A percentile compares a stretch with the other conserved stretches of the same genome.
Evolutionary conservation across 2,888 invertebrate species (phyloP).

Genomic region (Iphiclides podalirius): DNA sequence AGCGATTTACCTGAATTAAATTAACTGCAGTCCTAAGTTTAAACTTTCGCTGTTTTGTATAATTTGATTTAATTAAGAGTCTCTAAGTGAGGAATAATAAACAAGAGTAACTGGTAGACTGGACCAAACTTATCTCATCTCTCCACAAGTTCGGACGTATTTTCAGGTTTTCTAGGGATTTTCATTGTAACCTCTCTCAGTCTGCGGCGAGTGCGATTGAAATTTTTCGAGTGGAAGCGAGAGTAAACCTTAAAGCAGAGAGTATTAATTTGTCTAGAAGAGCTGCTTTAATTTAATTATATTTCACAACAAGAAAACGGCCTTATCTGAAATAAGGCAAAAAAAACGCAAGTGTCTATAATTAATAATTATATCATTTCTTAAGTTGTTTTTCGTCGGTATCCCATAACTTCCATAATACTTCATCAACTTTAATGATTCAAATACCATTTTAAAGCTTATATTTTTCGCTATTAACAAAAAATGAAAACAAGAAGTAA

Average conservation of each 20-base stretch:
- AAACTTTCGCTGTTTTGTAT: slow-evolving; percentile 8
- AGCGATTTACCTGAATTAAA: slow-evolving; percentile 2
- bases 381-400: no score
- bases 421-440: no score
- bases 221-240: slow-evolving; percentile 77
- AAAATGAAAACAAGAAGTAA: no score
- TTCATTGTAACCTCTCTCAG: slow-evolving; percentile 54
- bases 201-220: slow-evolving; percentile 69
- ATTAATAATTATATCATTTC: no score
- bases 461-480: no score
- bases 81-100: slow-evolving; percentile 26
- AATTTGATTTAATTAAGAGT: slow-evolving; percentile 29
- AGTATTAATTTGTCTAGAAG: slow-evolving; percentile 23
- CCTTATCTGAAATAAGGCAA: no score
- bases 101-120: slow-evolving; percentile 50
- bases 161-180: slow-evolving; percentile 70
- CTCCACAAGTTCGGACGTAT: slow-evolving; percentile 49
- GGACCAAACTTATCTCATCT: slow-evolving; percentile 57
- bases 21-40: slow-evolving; percentile 1
- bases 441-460: no score
- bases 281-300: neutral
- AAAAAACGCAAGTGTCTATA: no score
- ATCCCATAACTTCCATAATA: no score
- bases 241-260: slow-evolving; percentile 43
- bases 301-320: no score